Base-by-base conservation (phyloP, 1,140 invertebrate species). In the Scaptomyza hsui region DNA sequence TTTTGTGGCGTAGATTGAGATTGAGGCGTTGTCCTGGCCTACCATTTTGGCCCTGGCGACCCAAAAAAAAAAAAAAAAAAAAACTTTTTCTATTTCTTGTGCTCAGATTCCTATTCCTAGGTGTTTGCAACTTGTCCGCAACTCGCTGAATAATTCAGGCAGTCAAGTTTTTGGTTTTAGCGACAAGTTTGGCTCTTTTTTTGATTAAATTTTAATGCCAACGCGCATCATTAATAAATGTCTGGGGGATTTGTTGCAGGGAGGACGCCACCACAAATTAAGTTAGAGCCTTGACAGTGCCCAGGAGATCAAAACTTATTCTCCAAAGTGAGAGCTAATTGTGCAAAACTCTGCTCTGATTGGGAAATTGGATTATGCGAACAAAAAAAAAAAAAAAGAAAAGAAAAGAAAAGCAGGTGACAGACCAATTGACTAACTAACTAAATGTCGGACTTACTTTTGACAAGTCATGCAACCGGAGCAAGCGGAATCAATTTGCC, bases 151-250 rank as follows among this genome's bases (percentile, higher is more conserved):
- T 85, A 53, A 85, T 85, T 77, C 77, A 85, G 48, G 57, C 29
- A 67, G 37, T 48, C 51, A 70, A 81, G 74, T 76, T 67, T 76
- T 67, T 78, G 26, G 42, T 26, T 45, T 3, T 26, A 42, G 52
- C 69, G 41, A 59, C 63, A 72, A 60, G 53, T 61, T 59, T 56
- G 26, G n/a, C 32, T 44, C n/a, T 26, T 16, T 47, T 48, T 45
- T 37, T 65, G 81, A 85, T 85, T 74, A 85, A 85, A 85, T 86
- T 88, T 85, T 85, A 85, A 85, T 85, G 77, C 77, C 56, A 65
- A 29, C 70, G 42, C 47, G 69, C 81, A 86, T 81, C 81, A 86
- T 85, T 85, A 85, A 85, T 85, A 85, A 85, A 85, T 81, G 72
- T 75, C 73, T 49, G 6, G 55, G 53, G 61, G 49, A 37, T 60